Evolutionary conservation across 1,140 invertebrate species (phyloP).

Genomic region (Platyscapa corneri): DNA sequence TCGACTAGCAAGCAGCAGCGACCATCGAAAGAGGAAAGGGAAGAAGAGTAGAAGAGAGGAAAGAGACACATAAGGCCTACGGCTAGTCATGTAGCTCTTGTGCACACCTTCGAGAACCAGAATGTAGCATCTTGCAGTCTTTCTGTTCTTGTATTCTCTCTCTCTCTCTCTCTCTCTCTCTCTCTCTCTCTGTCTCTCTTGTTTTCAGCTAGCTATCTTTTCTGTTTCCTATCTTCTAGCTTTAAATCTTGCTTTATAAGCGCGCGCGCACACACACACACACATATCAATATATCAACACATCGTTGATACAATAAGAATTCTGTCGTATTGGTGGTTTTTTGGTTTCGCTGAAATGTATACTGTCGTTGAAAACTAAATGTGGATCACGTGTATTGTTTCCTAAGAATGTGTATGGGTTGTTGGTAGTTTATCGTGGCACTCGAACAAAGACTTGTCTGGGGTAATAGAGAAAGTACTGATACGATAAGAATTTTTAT

Average conservation of each 20-base stretch:
- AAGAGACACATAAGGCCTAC: conserved; percentile 36
- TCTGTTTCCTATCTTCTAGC: background rate
- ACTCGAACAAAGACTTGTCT: conserved; percentile 14
- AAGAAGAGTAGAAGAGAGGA: background rate
- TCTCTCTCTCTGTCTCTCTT: background rate
- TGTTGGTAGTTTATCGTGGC: conserved; percentile 29
- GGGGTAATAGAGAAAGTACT: conserved; percentile 16
- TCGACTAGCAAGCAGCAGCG: conserved; percentile 27
- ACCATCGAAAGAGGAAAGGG: conserved; percentile 13
- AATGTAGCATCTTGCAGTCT: conserved; percentile 9
- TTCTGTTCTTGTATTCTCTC: background rate
- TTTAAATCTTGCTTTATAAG: conserved; percentile 5
- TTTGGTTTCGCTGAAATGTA: background rate
- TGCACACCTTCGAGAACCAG: conserved; percentile 32
- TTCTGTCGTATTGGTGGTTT: background rate
- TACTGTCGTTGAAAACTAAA: conserved; percentile 4
- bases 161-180: conserved; percentile 23
- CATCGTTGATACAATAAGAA: background rate
- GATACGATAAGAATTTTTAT: conserved; percentile 23
- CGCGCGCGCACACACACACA: background rate
- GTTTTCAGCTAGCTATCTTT: background rate
- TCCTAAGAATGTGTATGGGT: conserved; percentile 10
- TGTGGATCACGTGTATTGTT: conserved; percentile 32
- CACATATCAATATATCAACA: background rate
- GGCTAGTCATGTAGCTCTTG: conserved; percentile 30